Conservation (phyloP, 1,140 invertebrate genomes). For the Frieseomelitta varia region DNA sequence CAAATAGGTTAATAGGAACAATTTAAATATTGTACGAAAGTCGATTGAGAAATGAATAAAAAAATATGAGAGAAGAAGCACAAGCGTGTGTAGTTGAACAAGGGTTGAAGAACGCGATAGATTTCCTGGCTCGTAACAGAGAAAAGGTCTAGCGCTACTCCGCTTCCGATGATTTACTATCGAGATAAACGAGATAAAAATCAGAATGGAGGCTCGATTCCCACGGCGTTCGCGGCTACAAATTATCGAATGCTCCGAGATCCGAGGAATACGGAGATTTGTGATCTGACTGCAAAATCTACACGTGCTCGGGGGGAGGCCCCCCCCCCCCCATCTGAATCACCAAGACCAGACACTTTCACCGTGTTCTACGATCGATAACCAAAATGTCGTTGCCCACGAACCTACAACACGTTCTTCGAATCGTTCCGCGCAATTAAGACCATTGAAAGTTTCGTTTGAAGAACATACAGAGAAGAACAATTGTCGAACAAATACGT, state of each 20-base stretch:
- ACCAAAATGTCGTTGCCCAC: constrained; percentile 16
- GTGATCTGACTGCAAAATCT: constrained; percentile 32
- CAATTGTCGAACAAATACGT: not conserved
- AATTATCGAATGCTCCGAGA: constrained; percentile 56
- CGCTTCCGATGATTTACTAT: constrained; percentile 29
- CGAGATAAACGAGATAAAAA: constrained; percentile 53
- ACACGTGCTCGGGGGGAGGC: not conserved
- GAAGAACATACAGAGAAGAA: not conserved
- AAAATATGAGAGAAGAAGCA: not conserved
- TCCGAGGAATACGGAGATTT: constrained; percentile 37
- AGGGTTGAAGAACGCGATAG: constrained; percentile 3
- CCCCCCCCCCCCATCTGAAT: constrained; percentile 9
- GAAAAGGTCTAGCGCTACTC: not conserved
- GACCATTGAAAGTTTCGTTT: not conserved
- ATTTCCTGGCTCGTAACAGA: not conserved
- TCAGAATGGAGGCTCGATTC: constrained; percentile 50
- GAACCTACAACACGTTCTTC: not conserved
- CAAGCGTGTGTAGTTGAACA: not conserved
- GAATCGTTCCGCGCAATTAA: not conserved
- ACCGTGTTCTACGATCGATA: constrained; percentile 19
- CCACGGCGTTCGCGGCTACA: constrained; percentile 63
- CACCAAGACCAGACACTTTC: constrained; percentile 34
- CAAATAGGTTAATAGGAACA: too few species aligned
- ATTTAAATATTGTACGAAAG: not conserved
- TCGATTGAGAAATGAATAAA: too few species aligned